Conservation (phyloP, 2,797 vertebrate species). For the Sebastes cheni region DNA sequence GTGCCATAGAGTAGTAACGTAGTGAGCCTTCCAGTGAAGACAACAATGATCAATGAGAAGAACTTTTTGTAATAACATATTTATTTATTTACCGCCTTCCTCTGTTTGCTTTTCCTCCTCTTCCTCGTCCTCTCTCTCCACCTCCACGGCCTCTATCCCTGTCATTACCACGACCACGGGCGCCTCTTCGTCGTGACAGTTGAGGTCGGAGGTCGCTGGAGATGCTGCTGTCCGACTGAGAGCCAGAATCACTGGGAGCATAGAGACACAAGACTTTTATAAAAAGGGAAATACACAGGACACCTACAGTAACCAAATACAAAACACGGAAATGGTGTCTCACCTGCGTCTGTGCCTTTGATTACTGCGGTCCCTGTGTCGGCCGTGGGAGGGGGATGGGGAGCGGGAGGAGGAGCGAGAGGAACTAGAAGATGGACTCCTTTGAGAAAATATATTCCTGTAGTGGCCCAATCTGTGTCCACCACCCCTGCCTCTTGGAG, state of each 20-base stretch:
- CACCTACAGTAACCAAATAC: not conserved
- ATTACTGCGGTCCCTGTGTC: slow-evolving; percentile 79
- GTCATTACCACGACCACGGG: slow-evolving; percentile 79
- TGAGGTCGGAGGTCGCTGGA: slow-evolving; percentile 86
- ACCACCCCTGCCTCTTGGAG: slow-evolving; percentile 72
- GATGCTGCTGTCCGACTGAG: slow-evolving; percentile 91
- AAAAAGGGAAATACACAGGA: not conserved
- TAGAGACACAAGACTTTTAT: not conserved
- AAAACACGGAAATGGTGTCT: not conserved
- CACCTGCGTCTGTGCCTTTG: slow-evolving; percentile 83
- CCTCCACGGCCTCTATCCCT: slow-evolving; percentile 83
- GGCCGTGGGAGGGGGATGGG: slow-evolving; percentile 85
- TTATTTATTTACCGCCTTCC: slow-evolving; percentile 83
- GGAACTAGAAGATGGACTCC: slow-evolving; percentile 90
- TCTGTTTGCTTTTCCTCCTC: slow-evolving; percentile 88
- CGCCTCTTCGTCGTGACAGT: slow-evolving; percentile 86
- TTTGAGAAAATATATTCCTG: slow-evolving; percentile 92
- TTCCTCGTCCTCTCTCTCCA: slow-evolving; percentile 87
- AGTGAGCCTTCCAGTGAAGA: not conserved
- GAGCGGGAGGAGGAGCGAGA: slow-evolving; percentile 88
- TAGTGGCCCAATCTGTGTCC: slow-evolving; percentile 85
- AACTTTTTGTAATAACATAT: not conserved
- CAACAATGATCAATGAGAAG: not conserved
- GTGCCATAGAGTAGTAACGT: not conserved
- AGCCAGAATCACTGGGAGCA: slow-evolving; percentile 87